Percentiles rank a stretch among this genome's conserved stretches.
These are phyloP conservation scores for Morpho achilles DNA, from an alignment of 2,888 invertebrate species.

Conservation along the genomic window DNA sequence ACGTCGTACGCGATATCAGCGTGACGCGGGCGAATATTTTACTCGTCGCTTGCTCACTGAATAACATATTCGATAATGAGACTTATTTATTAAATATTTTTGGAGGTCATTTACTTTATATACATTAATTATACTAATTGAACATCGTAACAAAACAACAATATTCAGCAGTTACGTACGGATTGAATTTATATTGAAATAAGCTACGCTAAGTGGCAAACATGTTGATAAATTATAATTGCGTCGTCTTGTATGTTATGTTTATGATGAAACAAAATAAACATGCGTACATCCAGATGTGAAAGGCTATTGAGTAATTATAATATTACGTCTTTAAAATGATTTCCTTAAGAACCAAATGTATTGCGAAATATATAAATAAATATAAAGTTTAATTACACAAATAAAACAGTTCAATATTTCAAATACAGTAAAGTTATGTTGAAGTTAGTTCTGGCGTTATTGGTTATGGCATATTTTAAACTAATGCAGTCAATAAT, in stretches of 20 bases:
- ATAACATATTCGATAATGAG: slow-evolving; percentile 21
- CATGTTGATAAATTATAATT: slow-evolving; percentile 10
- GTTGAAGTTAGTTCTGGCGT: no score
- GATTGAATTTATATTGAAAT: background rate
- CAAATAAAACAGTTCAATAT: no score
- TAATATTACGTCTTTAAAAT: no score
- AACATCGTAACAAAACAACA: background rate
- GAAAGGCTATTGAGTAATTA: background rate
- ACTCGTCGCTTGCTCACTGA: slow-evolving; percentile 25
- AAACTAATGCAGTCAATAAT: no score
- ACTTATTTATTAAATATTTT: slow-evolving; percentile 14
- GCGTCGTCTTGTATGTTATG: slow-evolving; percentile 5
- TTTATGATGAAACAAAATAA: slow-evolving; percentile 6
- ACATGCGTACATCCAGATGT: slow-evolving; percentile 3
- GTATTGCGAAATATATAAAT: no score
- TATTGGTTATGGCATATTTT: no score
- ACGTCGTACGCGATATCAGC: slow-evolving; percentile 57
- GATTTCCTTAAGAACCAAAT: no score
- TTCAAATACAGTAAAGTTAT: no score
- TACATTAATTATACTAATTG: slow-evolving; percentile 3
- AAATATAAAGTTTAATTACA: no score
- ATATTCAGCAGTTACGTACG: no score
- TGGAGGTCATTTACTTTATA: slow-evolving; percentile 9
- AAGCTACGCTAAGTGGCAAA: slow-evolving; percentile 3
- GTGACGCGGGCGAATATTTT: slow-evolving; percentile 42